Evolutionary conservation across 2,113 vertebrate species (phyloP), one percentile per base, ranked within the genome.

Genomic region (Pygoscelis adeliae): DNA sequence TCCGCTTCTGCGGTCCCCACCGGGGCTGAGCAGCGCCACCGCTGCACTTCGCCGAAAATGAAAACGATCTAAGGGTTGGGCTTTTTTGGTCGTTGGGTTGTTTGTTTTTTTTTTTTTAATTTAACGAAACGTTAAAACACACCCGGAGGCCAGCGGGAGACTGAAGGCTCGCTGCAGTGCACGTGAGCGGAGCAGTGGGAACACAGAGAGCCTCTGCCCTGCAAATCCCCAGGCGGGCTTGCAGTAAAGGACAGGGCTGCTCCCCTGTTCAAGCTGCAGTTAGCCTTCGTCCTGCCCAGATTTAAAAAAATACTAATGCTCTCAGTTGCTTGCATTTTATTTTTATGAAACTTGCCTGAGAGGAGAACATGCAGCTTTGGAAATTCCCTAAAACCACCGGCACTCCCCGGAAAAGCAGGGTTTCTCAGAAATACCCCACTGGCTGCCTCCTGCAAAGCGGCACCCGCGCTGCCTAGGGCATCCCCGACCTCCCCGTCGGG

Each of bases 401-500:
- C 6, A 6, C 22, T 34, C 44, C 66, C 32, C 0, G 2, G 44
- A 80, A 80, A 91, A 80, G 4, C 29, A 11, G 13, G 5, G 15
- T 19, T 76, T 62, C 10, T 53, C 38, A 40, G 66, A 50, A 59
- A 79, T 9, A 46, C 27, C 50, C 36, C 30, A 7, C 6, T 49
- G 26, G 52, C 18, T 7, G 10, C 49, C n/a, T 74, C 69, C 70
- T 29, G 30, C 26, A 71, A 63, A 70, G 55, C 1, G 5, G 18
- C 10, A 23, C n/a, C 40, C 1, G 4, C 0, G 2, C 76, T 73
- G 32, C 50, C 18, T 4, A 13, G 29, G 29, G 61, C 20, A 8
- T 50, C 78, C 21, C 44, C 1, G 1, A 21, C 29, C 50, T 65
- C 50, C 36, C 8, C 2, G 1, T 22, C 0, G 2, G 17, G 15